A percentile compares a stretch with the other conserved stretches of the same genome.
These are phyloP conservation scores for Diploptera punctata DNA, from an alignment of 2,888 invertebrate genomes.

Conservation along the genomic window DNA sequence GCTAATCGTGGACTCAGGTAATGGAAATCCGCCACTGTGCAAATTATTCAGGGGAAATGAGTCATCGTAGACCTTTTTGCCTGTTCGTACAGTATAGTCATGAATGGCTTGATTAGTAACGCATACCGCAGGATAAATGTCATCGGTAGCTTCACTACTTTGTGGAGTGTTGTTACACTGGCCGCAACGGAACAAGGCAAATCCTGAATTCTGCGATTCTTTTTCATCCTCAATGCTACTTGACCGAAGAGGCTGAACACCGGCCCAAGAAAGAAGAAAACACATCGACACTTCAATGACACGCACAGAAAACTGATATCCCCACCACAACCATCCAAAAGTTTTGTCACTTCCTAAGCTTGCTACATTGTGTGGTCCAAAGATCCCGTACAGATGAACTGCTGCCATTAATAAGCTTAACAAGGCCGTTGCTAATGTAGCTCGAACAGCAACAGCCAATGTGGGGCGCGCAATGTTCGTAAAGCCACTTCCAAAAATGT, in stretches of 20 bases:
- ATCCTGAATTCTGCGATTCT: conserved; percentile 57
- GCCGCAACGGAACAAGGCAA: conserved; percentile 78
- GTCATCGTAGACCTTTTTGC: conserved; percentile 78
- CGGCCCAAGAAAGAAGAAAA: conserved; percentile 84
- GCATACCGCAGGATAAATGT: conserved; percentile 85
- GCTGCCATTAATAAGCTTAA: conserved; percentile 83
- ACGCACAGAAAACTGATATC: conserved; percentile 85
- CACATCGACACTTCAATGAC: conserved; percentile 89
- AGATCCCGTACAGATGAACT: conserved; percentile 83
- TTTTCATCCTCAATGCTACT: conserved; percentile 72
- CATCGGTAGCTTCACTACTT: conserved; percentile 64
- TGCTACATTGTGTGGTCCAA: conserved; percentile 62
- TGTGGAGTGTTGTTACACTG: conserved; percentile 47
- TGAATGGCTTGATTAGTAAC: conserved; percentile 83
- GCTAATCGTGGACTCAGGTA: conserved; percentile 36
- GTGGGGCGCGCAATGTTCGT: conserved; percentile 49
- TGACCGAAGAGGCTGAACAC: conserved; percentile 68
- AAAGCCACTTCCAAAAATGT: conserved; percentile 56
- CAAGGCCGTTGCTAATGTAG: conserved; percentile 86
- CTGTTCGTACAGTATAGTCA: conserved; percentile 80
- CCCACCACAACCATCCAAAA: conserved; percentile 86
- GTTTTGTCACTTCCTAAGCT: conserved; percentile 54
- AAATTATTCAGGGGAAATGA: conserved; percentile 64
- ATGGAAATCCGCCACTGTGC: conserved; percentile 38
- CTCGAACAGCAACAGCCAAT: conserved; percentile 86